These are phyloP conservation scores for Zoanthus sansibaricus DNA, from an alignment of 92 coral and sea anemone species.

Conservation along the genomic window DNA sequence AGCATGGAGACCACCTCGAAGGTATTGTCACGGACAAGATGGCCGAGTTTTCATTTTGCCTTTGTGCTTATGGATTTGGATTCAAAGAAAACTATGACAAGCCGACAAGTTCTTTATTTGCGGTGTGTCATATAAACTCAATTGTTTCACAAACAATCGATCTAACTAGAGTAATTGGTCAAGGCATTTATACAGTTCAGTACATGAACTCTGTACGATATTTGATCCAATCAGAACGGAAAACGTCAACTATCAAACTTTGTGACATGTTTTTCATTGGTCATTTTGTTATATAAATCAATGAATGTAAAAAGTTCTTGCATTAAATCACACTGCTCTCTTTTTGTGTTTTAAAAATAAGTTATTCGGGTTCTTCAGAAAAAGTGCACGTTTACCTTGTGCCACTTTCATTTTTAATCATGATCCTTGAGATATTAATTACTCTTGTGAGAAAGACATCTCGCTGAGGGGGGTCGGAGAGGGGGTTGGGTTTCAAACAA, in stretches of 20 bases:
- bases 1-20: constrained; percentile 42
- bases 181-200: constrained; percentile 26
- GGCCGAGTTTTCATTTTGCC: constrained; percentile 12
- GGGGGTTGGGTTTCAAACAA: constrained; percentile 46
- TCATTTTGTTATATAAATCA: neutral
- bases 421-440: constrained; percentile 21
- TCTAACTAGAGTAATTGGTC: constrained; percentile 29
- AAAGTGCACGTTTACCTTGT: neutral
- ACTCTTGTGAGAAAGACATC: neutral
- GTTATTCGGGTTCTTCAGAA: neutral
- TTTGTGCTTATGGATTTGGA: constrained; percentile 39
- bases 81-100: constrained; percentile 32
- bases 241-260: constrained; percentile 1
- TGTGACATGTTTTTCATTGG: neutral
- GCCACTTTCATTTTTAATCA: neutral
- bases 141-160: constrained; percentile 38
- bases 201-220: constrained; percentile 18
- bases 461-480: constrained; percentile 43
- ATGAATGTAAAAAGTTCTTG: neutral
- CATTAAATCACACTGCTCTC: neutral
- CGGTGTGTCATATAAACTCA: constrained; percentile 18
- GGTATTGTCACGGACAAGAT: constrained; percentile 27
- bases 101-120: constrained; percentile 43
- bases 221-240: constrained; percentile 32
- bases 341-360: neutral